Conservation (phyloP, 2,888 invertebrate genomes). For the Conistra vaccinii region DNA sequence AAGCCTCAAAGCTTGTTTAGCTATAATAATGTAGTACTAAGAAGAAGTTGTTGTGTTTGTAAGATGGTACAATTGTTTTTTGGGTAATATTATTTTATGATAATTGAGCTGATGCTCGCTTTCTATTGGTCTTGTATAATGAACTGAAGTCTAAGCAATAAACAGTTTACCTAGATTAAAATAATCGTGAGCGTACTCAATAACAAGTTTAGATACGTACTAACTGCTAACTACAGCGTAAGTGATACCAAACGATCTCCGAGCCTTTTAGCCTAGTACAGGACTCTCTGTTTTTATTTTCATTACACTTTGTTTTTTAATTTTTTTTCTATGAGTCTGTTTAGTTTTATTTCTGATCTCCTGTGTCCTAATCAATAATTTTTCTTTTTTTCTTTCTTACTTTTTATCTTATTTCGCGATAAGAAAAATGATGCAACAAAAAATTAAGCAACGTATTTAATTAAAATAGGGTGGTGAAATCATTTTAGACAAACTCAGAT, state of each 20-base stretch:
- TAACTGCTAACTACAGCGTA: background rate
- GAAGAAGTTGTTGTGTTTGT: background rate
- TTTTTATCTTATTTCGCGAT: too few relatives aligned
- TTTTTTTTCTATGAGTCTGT: too few relatives aligned
- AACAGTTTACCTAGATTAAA: background rate
- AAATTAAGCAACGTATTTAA: too few relatives aligned
- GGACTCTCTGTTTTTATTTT: too few relatives aligned
- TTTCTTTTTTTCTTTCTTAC: too few relatives aligned
- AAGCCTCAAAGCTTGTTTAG: constrained; percentile 12
- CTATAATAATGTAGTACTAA: constrained; percentile 6
- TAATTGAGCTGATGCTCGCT: background rate
- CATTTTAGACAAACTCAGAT: background rate
- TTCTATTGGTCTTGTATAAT: background rate
- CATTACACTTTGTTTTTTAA: too few relatives aligned
- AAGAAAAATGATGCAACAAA: too few relatives aligned
- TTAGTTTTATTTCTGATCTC: too few relatives aligned
- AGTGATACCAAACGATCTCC: background rate
- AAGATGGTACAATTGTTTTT: constrained; percentile 7
- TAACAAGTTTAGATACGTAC: background rate
- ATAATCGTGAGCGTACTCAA: background rate
- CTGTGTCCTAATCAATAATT: too few relatives aligned
- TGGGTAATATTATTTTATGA: constrained; percentile 1
- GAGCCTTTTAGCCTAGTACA: too few relatives aligned
- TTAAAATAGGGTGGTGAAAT: background rate
- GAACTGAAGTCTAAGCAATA: background rate